These are phyloP conservation scores for Candidula unifasciata DNA, from an alignment of 2,888 invertebrate species.

Conservation along the genomic window DNA sequence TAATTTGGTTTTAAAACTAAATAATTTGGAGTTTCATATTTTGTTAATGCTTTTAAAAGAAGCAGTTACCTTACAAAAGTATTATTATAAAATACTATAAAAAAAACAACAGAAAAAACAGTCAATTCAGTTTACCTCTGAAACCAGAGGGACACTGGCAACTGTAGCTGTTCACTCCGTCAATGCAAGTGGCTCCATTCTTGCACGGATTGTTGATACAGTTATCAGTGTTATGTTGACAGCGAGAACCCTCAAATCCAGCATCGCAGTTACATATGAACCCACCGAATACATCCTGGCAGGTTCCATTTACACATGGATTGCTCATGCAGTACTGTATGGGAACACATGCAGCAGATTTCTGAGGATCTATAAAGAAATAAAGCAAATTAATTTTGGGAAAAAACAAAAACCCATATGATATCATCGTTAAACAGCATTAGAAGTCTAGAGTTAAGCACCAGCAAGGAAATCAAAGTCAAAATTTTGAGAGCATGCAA, in stretches of 20 bases:
- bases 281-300: neutral
- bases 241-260: conserved; percentile 29
- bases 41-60: too few species aligned
- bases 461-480: too few species aligned
- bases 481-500: too few species aligned
- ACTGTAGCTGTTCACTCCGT: neutral
- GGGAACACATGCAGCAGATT: neutral
- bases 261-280: conserved; percentile 11
- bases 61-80: too few species aligned
- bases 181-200: conserved; percentile 17
- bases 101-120: neutral
- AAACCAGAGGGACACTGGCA: conserved; percentile 23
- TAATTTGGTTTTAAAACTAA: too few species aligned
- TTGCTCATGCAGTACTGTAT: conserved; percentile 13
- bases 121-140: neutral
- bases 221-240: conserved; percentile 30
- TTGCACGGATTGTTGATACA: conserved; percentile 16
- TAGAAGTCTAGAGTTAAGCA: too few species aligned
- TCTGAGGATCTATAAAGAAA: neutral
- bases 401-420: too few species aligned
- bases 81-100: neutral
- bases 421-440: too few species aligned
- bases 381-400: neutral
- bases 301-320: conserved; percentile 42
- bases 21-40: too few species aligned